Evolutionary conservation across 1,140 invertebrate genomes (phyloP), one percentile per base, ranked within the genome.

Genomic region (Brachionus rubens): DNA sequence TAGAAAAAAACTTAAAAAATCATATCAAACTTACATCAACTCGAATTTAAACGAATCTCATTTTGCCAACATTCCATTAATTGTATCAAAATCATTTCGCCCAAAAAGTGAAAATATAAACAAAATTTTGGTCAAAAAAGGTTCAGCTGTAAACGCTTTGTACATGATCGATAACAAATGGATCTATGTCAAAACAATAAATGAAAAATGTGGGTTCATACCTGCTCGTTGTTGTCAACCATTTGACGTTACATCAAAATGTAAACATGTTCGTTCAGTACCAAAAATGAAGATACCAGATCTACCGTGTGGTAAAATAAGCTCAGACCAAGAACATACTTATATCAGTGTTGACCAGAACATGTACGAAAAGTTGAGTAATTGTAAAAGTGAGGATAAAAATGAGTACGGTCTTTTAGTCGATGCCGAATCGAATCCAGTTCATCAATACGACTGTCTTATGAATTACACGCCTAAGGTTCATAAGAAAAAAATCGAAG

Each of bases 141-240:
- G 24, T 28, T 36, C 28, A 5, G 68, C 68, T 41, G 36, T 72
- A 3, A 72, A 72, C 5, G 68, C 68, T 1, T 21, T 72, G 9
- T 72, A 50, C 24, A 72, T 72, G 50, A 40, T 48, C 14, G 68
- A 72, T 28, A 50, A 48, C 46, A 72, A 72, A 26, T 72, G 68
- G 68, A 24, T 72, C 10, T 72, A 50, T 72, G 68, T 33, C 0
- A 72, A 72, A 28, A 72, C 68, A 12, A 10, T 26, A 5, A 54
- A 9, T 7, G 68, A 72, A 40, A 36, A 50, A 33, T 40, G 30
- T 12, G 68, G 68, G 21, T 72, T 50, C n/a, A 41, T 72, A 14
- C 68, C 68, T 12, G 46, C 43, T 21, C 48, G 40, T 14, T 72
- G 68, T 36, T 50, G 43, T 33, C 30, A 72, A 21, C 68, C 68